Percentiles rank a stretch among this genome's conserved stretches.
Conservation (phyloP, 2,888 invertebrate genomes). For the Ennomos quercinarius region DNA sequence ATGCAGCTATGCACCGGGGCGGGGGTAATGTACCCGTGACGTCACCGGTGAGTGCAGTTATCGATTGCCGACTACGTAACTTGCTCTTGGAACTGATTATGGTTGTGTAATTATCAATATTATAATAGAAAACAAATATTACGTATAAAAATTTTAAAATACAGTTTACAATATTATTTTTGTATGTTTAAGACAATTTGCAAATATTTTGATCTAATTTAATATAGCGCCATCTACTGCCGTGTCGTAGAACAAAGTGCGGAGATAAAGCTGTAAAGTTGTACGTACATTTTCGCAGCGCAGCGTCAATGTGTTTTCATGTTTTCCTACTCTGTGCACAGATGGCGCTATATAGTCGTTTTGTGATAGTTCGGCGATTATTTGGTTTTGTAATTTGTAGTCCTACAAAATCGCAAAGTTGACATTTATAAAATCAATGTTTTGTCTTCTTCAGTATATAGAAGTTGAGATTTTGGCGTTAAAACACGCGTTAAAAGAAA, state of each 20-base stretch:
- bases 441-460: too few relatives aligned
- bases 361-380: conserved; percentile 17
- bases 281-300: background rate
- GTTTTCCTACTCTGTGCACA: conserved; percentile 19
- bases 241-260: conserved; percentile 4
- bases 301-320: conserved; percentile 6
- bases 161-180: too few relatives aligned
- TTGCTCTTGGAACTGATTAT: background rate
- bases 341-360: conserved; percentile 40
- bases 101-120: too few relatives aligned
- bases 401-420: background rate
- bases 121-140: too few relatives aligned
- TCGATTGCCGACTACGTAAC: conserved; percentile 6
- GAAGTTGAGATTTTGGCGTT: too few relatives aligned
- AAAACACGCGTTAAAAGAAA: too few relatives aligned
- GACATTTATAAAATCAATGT: too few relatives aligned
- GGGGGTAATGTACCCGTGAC: conserved; percentile 72
- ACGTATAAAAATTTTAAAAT: too few relatives aligned
- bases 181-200: too few relatives aligned
- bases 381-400: too few relatives aligned
- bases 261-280: background rate
- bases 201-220: background rate
- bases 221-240: conserved; percentile 6
- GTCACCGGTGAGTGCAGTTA: conserved; percentile 50
- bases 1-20: conserved; percentile 58